Percentiles rank a stretch among this genome's conserved stretches.
Conservation (phyloP, 2,888 invertebrate species). For the Eupithecia abbreviata region DNA sequence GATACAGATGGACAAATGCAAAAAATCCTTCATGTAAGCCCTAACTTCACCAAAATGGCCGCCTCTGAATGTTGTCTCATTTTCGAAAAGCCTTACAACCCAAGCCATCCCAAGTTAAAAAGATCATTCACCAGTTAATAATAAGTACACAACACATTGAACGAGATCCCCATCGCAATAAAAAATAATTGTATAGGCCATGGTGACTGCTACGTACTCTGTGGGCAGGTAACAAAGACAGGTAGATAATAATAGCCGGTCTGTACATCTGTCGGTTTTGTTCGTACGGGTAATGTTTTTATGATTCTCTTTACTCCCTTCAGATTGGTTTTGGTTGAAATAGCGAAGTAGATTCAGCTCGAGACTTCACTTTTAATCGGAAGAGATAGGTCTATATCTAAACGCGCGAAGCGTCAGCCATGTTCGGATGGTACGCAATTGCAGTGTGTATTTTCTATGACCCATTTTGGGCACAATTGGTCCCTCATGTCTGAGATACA, state of each 20-base stretch:
- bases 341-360: background rate
- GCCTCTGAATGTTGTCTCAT: background rate
- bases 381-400: background rate
- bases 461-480: background rate
- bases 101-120: background rate
- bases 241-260: constrained; percentile 28
- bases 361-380: background rate
- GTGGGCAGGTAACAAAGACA: constrained; percentile 24
- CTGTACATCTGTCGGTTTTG: constrained; percentile 10
- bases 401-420: background rate
- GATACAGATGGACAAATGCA: too few species aligned
- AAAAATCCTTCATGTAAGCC: background rate
- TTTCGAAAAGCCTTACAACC: background rate
- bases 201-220: constrained; percentile 8
- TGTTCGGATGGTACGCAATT: background rate
- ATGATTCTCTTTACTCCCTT: background rate
- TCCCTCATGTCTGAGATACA: too few species aligned
- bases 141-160: background rate
- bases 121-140: constrained; percentile 9
- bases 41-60: background rate
- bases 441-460: background rate
- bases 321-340: background rate
- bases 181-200: constrained; percentile 7
- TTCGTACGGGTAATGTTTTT: constrained; percentile 6
- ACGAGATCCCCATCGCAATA: background rate